These are phyloP conservation scores for Oenanthe oenanthe DNA, from an alignment of 2,113 vertebrate species.

Conservation along the genomic window DNA sequence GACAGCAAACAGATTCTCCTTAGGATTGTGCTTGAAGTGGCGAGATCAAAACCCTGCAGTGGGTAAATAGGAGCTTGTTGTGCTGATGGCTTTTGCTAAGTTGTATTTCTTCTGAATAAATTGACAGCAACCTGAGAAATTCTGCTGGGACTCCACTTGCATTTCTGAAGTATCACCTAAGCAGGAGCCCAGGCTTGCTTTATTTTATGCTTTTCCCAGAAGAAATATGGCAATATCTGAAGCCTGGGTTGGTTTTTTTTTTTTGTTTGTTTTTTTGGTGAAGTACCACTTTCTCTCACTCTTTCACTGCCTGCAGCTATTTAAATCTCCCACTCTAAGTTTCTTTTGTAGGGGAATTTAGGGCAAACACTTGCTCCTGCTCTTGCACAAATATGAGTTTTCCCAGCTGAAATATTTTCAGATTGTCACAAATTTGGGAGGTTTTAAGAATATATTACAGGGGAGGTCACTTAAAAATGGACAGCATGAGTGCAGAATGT, in stretches of 20 bases:
- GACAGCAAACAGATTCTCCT: neutral
- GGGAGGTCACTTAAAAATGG: neutral
- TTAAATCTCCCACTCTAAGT: neutral
- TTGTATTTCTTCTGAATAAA: neutral
- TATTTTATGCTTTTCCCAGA: neutral
- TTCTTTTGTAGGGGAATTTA: neutral
- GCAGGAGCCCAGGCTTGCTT: neutral
- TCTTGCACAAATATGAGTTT: neutral
- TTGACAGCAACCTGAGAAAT: neutral
- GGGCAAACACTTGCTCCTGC: neutral
- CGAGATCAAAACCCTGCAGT: neutral
- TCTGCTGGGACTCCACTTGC: neutral
- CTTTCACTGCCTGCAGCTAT: neutral
- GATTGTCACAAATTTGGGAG: neutral
- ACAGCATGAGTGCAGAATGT: neutral
- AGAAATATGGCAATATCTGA: neutral
- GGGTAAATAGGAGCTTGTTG: neutral
- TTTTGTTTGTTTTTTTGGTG: neutral
- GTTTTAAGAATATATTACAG: neutral
- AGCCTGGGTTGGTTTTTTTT: neutral
- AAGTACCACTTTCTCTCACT: neutral
- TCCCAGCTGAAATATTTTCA: neutral
- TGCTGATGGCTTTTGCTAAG: neutral
- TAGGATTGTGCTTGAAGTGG: neutral
- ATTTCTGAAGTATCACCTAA: neutral